Conservation (phyloP, 2,888 invertebrate genomes). For the Trissoscelio sp. region DNA sequence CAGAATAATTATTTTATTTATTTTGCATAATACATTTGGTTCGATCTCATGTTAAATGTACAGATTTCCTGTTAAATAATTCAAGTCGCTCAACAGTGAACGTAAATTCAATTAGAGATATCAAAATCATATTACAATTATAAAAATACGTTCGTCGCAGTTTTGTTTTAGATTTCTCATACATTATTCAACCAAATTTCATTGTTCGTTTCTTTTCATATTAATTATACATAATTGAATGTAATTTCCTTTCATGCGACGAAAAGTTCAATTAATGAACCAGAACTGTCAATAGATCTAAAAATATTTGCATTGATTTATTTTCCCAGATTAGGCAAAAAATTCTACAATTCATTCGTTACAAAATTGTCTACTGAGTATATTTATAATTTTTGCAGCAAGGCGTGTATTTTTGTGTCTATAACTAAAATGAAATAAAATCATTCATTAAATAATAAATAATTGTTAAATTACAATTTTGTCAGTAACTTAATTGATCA, state of each 20-base stretch:
- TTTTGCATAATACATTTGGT: constrained; percentile 34
- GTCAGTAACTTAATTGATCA: neutral
- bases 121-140: neutral
- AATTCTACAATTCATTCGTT: constrained; percentile 7
- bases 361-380: neutral
- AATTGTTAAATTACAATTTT: too few relatives aligned
- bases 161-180: neutral
- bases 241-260: constrained; percentile 12
- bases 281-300: constrained; percentile 20
- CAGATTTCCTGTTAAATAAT: constrained; percentile 28
- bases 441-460: too few relatives aligned
- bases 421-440: neutral
- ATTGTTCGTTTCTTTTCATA: neutral
- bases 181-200: neutral
- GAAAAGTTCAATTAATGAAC: constrained; percentile 11
- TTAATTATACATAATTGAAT: neutral
- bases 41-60: constrained; percentile 28
- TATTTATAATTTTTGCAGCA: neutral
- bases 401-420: neutral
- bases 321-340: constrained; percentile 17
- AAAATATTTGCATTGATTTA: constrained; percentile 29
- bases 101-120: neutral
- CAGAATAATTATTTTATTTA: constrained; percentile 28
- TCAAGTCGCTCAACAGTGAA: constrained; percentile 6
- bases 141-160: neutral